These are phyloP conservation scores for Macaria notata DNA, from an alignment of 2,888 invertebrate species.

Conservation along the genomic window DNA sequence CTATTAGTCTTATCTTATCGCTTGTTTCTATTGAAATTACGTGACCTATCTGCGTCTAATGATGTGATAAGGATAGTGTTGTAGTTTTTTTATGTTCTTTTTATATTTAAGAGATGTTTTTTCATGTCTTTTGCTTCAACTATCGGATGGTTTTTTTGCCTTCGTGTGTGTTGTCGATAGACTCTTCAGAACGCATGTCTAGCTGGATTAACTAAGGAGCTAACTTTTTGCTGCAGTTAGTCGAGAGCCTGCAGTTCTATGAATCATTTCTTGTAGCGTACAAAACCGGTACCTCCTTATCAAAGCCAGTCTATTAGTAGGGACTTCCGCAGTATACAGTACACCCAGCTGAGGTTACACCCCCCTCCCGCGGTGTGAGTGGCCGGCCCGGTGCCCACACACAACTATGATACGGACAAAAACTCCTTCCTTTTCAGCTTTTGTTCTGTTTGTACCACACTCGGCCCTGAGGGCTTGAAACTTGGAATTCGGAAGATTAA, in stretches of 20 bases:
- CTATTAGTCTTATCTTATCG: constrained; percentile 8
- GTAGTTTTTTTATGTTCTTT: too few species aligned
- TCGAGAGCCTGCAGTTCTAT: background rate
- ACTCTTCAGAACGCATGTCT: too few species aligned
- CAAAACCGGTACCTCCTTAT: constrained; percentile 15
- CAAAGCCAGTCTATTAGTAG: constrained; percentile 28
- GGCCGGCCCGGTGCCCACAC: constrained; percentile 50
- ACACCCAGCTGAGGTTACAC: constrained; percentile 33
- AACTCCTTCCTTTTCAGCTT: constrained; percentile 48
- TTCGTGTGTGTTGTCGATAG: too few species aligned
- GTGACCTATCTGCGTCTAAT: constrained; percentile 25
- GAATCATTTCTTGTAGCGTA: background rate
- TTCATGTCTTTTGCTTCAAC: too few species aligned
- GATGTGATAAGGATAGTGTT: background rate
- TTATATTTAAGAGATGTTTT: too few species aligned
- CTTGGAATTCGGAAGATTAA: constrained; percentile 30
- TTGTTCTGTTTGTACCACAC: constrained; percentile 40
- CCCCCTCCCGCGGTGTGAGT: constrained; percentile 50
- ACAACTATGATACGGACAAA: constrained; percentile 47
- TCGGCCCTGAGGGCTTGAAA: constrained; percentile 22
- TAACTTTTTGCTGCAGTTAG: too few species aligned
- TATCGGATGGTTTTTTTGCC: too few species aligned
- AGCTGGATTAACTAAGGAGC: too few species aligned
- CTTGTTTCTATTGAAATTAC: constrained; percentile 19
- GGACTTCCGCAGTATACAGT: constrained; percentile 38